These are phyloP conservation scores for Ornithorhynchus anatinus DNA, from an alignment of 2,113 vertebrate genomes.

Conservation along the genomic window DNA sequence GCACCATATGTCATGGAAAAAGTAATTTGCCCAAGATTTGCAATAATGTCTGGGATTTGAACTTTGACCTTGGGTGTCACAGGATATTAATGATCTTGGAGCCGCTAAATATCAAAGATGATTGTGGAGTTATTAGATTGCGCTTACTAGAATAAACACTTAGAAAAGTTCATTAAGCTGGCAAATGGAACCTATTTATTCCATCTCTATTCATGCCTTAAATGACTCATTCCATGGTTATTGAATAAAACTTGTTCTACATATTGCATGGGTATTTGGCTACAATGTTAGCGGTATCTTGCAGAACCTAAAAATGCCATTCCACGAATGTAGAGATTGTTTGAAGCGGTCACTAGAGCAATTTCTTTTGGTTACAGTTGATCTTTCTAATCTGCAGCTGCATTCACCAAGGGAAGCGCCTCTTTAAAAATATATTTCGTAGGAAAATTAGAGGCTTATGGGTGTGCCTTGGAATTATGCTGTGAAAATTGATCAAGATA, in stretches of 20 bases:
- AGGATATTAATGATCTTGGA: not conserved
- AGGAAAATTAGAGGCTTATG: not conserved
- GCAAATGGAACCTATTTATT: not conserved
- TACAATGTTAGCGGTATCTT: not conserved
- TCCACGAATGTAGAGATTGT: not conserved
- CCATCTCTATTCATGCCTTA: not conserved
- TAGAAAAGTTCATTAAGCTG: not conserved
- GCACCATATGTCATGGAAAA: not conserved
- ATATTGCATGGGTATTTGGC: constrained; percentile 6
- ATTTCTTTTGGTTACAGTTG: not conserved
- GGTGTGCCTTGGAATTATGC: not conserved
- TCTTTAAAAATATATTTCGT: not conserved
- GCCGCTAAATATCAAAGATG: not conserved
- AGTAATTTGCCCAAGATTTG: constrained; percentile 3
- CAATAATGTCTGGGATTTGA: not conserved
- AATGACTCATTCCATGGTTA: not conserved
- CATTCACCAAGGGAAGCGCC: not conserved
- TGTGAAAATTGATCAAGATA: constrained; percentile 16
- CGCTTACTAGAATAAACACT: not conserved
- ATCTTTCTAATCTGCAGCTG: not conserved
- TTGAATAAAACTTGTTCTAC: not conserved
- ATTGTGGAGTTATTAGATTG: constrained; percentile 2
- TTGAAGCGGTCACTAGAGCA: not conserved
- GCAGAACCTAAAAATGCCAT: not conserved
- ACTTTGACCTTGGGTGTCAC: not conserved